phyloP scores from a whole-genome alignment of 2,113 vertebrate species.

The Alaudala cheleensis region DNA sequence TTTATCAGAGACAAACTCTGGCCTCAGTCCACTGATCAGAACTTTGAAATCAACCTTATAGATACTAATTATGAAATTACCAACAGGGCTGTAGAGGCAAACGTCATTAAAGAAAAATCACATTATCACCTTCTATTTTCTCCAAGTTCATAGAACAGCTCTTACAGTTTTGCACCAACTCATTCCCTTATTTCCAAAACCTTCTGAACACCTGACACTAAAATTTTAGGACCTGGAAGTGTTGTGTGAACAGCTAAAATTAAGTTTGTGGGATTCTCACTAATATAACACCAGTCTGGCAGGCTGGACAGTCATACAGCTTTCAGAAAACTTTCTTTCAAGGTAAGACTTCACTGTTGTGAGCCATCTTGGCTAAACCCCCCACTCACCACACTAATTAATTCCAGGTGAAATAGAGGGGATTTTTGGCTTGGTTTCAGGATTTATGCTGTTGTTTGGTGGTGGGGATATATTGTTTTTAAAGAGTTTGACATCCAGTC shows the following conservation, averaged over 20 bases:
- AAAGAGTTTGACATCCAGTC: conserved; percentile 68
- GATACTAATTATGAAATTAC: not conserved
- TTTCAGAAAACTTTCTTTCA: conserved; percentile 10
- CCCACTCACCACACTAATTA: conserved; percentile 33
- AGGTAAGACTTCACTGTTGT: conserved; percentile 46
- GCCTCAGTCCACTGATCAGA: not conserved
- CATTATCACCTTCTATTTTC: not conserved
- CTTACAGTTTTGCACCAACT: not conserved
- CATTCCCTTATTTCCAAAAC: not conserved
- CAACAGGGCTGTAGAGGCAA: not conserved
- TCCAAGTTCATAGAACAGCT: not conserved
- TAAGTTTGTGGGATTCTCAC: not conserved
- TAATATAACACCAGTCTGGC: not conserved
- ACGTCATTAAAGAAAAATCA: not conserved
- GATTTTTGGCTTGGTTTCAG: not conserved
- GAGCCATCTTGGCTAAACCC: conserved; percentile 30
- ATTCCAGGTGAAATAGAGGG: conserved; percentile 68
- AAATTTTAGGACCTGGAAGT: not conserved
- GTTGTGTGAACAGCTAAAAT: not conserved
- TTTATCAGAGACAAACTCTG: not conserved
- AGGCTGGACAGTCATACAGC: not conserved
- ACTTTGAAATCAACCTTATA: not conserved
- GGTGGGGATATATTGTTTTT: not conserved
- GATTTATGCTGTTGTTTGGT: not conserved
- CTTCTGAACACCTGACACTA: not conserved